Evolutionary conservation across 2,113 vertebrate genomes (phyloP), one percentile per base, ranked within the genome.

Genomic region (Zosterops borbonicus): DNA sequence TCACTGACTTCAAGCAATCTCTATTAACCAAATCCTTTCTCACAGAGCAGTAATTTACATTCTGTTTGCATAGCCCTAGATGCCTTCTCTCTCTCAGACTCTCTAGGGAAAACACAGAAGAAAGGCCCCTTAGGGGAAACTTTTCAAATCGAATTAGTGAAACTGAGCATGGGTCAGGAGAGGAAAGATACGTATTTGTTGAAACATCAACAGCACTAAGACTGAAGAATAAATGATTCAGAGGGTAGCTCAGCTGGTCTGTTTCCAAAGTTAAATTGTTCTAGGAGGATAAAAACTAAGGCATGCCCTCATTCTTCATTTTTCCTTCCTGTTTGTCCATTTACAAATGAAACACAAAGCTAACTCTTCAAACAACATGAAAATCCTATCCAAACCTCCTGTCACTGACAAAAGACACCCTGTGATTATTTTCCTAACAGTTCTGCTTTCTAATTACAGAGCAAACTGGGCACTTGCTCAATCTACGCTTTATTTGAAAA

Each of bases 381-480:
- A 67, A 84, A 53, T 90, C 79, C 74, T 92, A 91, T 83, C 55
- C 73, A 59, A 95, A 92, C 47, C 81, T 75, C 77, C 75, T 83
- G 42, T 22, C 46, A 59, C 41, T 86, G 88, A 95, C 94, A 97
- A 97, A 96, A 92, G 63, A 74, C 39, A 82, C 79, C 91, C 87
- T 96, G 83, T 93, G 89, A 95, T 91, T 93, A 83, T 49, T 69
- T 90, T 89, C 83, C 63, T 89, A 91, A 83, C 50, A 94, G 88
- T 83, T 65, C 84, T 53, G 58, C 91, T 97, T 95, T 91, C 95
- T 95, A 95, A 98, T 97, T 96, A 96, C 96, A 97, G 74, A 93
- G 55, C 58, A 94, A 95, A 93, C 50, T 62, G 83, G 60, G 53
- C 50, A 42, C 28, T 42, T 29, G 39, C 65, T 94, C 87, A 94